Conservation (phyloP, 2,797 vertebrate species). For the Mormyrops attenuatus region DNA sequence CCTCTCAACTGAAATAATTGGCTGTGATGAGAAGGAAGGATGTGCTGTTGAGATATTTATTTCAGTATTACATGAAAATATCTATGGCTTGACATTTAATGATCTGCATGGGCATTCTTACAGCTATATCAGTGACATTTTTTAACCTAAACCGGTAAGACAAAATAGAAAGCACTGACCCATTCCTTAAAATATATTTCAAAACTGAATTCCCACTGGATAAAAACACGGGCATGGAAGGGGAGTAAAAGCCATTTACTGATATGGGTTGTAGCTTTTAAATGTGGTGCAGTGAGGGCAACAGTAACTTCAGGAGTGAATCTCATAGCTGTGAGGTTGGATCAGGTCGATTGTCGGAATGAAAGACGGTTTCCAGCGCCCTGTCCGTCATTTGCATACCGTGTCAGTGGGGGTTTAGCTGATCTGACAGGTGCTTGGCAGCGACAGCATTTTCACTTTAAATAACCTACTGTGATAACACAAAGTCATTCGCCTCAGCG, state of each 20-base stretch:
- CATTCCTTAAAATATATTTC: background rate
- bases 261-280: background rate
- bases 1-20: background rate
- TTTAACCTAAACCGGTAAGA: background rate
- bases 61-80: background rate
- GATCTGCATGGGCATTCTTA: background rate
- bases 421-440: slow-evolving; percentile 9
- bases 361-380: background rate
- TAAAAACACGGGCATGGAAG: background rate
- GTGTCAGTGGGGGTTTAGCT: background rate
- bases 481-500: background rate
- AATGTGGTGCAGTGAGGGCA: background rate
- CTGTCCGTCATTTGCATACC: background rate
- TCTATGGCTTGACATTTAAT: background rate
- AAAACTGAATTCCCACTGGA: background rate
- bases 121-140: background rate
- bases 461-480: slow-evolving; percentile 13
- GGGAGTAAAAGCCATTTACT: background rate
- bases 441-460: background rate
- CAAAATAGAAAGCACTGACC: background rate
- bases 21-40: background rate
- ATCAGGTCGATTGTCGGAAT: background rate
- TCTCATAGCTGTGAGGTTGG: background rate
- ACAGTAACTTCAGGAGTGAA: background rate
- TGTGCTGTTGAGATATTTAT: background rate